Base-by-base conservation (phyloP, 2,113 vertebrate genomes). In the Rhinogobius similis region DNA sequence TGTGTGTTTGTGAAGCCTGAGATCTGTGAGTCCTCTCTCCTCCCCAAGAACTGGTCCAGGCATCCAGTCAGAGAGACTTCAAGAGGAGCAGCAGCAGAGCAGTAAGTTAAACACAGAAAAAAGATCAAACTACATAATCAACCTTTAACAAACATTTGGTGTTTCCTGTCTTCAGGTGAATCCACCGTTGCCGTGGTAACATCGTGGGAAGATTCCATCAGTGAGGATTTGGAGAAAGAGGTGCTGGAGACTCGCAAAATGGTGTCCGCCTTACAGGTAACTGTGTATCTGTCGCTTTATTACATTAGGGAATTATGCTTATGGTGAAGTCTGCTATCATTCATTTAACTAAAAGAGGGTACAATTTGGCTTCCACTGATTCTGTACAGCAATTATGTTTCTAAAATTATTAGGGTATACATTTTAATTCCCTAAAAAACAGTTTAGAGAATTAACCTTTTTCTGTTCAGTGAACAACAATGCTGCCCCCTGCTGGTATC, bases 231-330 rank as follows among this genome's bases (percentile, higher is more conserved):
- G 86, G 97, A 98, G 73, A 96, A 91, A 85, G 98, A 99, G 67
- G 96, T 99, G 92, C 94, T 97, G 72, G 98, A 99, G 82, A 94
- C 98, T 0, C 94, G 97, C 65, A 95, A 94, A 87, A 98, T 99
- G 96, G 96, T 99, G 84, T 98, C 96, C 5, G 93, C 95, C 72
- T 83, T 99, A 73, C 87, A 88, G 86, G 87, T 90, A 77, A 23
- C 21, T 55, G 13, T 26, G 10, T 24, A 53, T 53, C 52, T 55
- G 46, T 50, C 46, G 2, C 44, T n/a, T 50, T 50, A 50, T 50
- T n/a, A 50, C 46, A 50, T n/a, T 16, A 55, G 23, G 20, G 20
- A 1, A 0, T 48, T 20, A 48, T 48, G 18, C n/a, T 50, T 21
- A 50, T 21, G 46, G n/a, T 7, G 20, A 50, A 50, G n/a, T 48